Conservation (phyloP, 2,888 invertebrate genomes). For the Malachius bipustulatus region DNA sequence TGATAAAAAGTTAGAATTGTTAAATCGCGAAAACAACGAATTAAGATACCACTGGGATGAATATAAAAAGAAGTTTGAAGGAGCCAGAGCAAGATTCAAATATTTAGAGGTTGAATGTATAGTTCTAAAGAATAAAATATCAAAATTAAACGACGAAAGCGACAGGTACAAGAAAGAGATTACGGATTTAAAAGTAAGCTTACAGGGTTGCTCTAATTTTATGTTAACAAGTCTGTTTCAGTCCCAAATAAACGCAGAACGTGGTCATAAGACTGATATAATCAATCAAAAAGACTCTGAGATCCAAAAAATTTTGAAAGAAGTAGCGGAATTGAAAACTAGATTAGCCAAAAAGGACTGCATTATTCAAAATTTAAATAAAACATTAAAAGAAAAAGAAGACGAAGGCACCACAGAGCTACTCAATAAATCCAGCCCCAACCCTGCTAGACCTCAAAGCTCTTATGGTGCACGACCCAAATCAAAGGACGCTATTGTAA, state of each 20-base stretch:
- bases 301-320: slow-evolving; percentile 35
- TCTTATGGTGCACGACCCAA: slow-evolving; percentile 14
- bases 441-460: slow-evolving; percentile 14
- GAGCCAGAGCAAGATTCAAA: slow-evolving; percentile 52
- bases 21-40: slow-evolving; percentile 46
- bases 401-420: slow-evolving; percentile 40
- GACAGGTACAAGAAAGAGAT: slow-evolving; percentile 45
- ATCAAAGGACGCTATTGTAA: slow-evolving; percentile 9
- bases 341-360: slow-evolving; percentile 40
- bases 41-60: slow-evolving; percentile 47
- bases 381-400: slow-evolving; percentile 40
- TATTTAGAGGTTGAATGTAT: slow-evolving; percentile 54
- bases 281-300: slow-evolving; percentile 41
- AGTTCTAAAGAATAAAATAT: slow-evolving; percentile 46
- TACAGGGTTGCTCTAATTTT: not conserved
- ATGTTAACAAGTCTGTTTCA: slow-evolving; percentile 28
- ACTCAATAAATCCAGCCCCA: slow-evolving; percentile 33
- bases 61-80: slow-evolving; percentile 52
- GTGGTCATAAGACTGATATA: slow-evolving; percentile 41
- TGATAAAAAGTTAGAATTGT: slow-evolving; percentile 38
- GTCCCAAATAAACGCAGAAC: slow-evolving; percentile 41
- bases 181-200: slow-evolving; percentile 7
- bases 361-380: slow-evolving; percentile 41
- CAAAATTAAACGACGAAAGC: slow-evolving; percentile 49
- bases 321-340: slow-evolving; percentile 24